These are phyloP conservation scores for Bradynema listronoti DNA, from an alignment of 1,140 invertebrate species.

Conservation along the genomic window DNA sequence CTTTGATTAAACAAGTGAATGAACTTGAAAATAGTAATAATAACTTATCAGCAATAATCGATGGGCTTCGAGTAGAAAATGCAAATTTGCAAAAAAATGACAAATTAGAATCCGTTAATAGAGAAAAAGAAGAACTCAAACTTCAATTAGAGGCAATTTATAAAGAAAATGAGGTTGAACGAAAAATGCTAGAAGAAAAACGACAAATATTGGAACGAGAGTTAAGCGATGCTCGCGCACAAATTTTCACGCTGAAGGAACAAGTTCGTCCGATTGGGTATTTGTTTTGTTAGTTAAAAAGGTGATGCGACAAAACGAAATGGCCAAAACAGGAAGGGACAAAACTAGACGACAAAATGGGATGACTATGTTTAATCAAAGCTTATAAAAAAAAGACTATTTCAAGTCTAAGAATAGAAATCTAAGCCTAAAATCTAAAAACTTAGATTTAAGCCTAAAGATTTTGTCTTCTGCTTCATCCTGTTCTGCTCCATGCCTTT, in stretches of 20 bases:
- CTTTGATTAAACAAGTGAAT: too few relatives aligned
- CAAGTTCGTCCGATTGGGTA: conserved; percentile 34
- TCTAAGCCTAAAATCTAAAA: not conserved
- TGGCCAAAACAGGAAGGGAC: conserved; percentile 22
- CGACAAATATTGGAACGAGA: conserved; percentile 12
- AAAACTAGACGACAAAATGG: conserved; percentile 7
- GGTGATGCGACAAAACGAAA: conserved; percentile 22
- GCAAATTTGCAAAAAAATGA: not conserved
- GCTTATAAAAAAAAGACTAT: conserved; percentile 2
- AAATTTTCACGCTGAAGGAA: conserved; percentile 17
- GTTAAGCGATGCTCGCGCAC: not conserved
- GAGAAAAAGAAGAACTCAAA: conserved; percentile 1
- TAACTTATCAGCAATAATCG: not conserved
- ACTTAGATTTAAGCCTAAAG: conserved; percentile 13
- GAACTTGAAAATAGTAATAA: too few relatives aligned
- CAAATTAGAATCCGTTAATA: not conserved
- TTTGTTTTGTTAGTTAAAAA: conserved; percentile 15
- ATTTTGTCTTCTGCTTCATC: too few relatives aligned
- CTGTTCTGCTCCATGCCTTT: too few relatives aligned
- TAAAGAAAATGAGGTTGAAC: conserved; percentile 6
- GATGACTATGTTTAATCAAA: conserved; percentile 14
- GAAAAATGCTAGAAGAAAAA: conserved; percentile 14
- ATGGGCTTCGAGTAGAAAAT: not conserved
- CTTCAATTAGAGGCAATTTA: not conserved
- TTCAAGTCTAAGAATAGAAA: not conserved